Evolutionary conservation across 2,113 vertebrate genomes (phyloP), one percentile per base, ranked within the genome.

Genomic region (Pedetes capensis): DNA sequence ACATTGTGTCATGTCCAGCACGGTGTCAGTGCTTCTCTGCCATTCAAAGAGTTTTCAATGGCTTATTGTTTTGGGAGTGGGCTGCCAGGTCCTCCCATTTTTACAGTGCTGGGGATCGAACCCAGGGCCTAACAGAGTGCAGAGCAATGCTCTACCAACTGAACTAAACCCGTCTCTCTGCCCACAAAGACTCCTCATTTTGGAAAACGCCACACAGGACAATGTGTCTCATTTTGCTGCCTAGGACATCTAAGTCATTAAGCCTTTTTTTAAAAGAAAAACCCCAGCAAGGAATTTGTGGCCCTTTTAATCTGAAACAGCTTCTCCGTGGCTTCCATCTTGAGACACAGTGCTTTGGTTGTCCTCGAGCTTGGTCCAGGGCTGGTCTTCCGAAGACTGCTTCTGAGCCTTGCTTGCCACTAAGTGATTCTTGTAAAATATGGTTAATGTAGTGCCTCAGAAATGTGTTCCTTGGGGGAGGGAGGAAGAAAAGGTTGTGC

Each of bases 341-440:
- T 92, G 93, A 97, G 93, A 97, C 96, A 96, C 95, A 98, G 98
- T 49, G 94, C 87, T 90, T 95, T 42, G 89, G 96, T 94, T 72
- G 59, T 96, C 97, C 93, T 87, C 69, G 95, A 96, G 68, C 74
- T 94, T 95, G 97, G 97, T 96, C 97, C 82, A 93, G 95, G 97
- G 91, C 96, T 92, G 47, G 95, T 97, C 96, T 98, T 97, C 96
- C 95, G 81, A 92, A 97, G 95, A 95, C 95, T 93, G 93, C 96
- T 98, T 97, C 97, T 95, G 96, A 97, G 93, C 93, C 93, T 95
- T 96, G 92, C 97, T 98, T 92, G 92, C 98, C 95, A 55, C 97
- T 97, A 97, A 98, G 97, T 95, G 96, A 97, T 98, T 98, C 98
- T 97, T 98, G 96, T 98, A 98, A 98, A 98, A 97, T 97, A 98